phyloP scores from a whole-genome alignment of 2,113 vertebrate species.

The Malurus alboscapulatus region DNA sequence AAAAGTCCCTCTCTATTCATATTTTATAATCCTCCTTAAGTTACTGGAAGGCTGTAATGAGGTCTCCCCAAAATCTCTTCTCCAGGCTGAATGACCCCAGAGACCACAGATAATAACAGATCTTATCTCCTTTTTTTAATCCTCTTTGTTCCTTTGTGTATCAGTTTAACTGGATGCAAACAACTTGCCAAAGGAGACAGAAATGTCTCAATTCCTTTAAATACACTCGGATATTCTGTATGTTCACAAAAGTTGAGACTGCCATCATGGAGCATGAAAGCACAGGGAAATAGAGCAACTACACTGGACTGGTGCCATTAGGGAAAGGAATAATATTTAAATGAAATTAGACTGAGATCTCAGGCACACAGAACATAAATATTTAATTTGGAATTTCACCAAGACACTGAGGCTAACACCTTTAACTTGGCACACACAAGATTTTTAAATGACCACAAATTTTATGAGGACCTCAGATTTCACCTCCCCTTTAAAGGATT shows the following conservation, averaged over 20 bases:
- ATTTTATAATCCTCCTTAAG: background rate
- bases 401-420: background rate
- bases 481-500: background rate
- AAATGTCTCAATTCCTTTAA: background rate
- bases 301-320: background rate
- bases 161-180: background rate
- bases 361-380: background rate
- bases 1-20: background rate
- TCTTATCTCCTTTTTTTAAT: background rate
- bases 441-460: constrained; percentile 14
- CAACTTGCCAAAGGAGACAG: background rate
- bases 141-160: background rate
- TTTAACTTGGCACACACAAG: constrained; percentile 6
- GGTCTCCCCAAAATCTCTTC: background rate
- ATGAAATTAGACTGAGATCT: constrained; percentile 4
- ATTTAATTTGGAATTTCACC: constrained; percentile 43
- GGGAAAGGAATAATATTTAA: constrained; percentile 8
- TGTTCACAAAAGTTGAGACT: background rate
- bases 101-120: background rate
- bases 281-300: background rate
- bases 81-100: background rate
- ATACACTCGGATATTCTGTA: background rate
- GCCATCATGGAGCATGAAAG: background rate
- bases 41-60: background rate
- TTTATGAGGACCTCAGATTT: constrained; percentile 28